Evolutionary conservation across 2,113 vertebrate genomes (phyloP).

Genomic region (Ciconia maguari): DNA sequence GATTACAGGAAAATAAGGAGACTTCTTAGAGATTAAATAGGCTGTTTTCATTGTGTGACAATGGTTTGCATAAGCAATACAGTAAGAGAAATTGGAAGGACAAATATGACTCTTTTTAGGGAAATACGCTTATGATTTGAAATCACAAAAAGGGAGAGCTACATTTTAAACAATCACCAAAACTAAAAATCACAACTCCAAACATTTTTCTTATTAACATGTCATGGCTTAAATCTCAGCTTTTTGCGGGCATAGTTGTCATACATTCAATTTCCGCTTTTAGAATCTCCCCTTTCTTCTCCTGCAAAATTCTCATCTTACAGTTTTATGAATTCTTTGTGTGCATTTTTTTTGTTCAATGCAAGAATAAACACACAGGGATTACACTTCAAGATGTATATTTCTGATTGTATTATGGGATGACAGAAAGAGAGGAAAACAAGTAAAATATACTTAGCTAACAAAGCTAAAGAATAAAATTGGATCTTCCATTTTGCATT

Average conservation of each 20-base stretch:
- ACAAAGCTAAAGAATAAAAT: background rate
- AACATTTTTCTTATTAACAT: background rate
- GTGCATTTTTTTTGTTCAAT: background rate
- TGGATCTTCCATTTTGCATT: background rate
- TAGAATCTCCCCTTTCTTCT: background rate
- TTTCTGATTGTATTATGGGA: background rate
- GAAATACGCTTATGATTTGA: background rate
- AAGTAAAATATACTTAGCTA: background rate
- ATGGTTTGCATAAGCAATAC: background rate
- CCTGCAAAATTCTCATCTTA: background rate
- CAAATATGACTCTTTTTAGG: background rate
- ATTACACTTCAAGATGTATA: background rate
- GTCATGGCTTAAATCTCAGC: background rate
- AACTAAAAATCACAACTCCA: background rate
- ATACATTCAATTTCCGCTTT: background rate
- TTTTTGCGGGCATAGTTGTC: background rate
- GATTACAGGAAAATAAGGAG: background rate
- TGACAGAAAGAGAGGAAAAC: background rate
- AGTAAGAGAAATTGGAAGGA: background rate
- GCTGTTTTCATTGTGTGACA: background rate
- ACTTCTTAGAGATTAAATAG: background rate
- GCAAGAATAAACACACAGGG: background rate
- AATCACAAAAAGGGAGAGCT: background rate
- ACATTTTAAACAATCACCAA: background rate
- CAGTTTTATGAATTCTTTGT: background rate